phyloP scores from a whole-genome alignment of 1,140 invertebrate genomes.

The Forficula auricularia region DNA sequence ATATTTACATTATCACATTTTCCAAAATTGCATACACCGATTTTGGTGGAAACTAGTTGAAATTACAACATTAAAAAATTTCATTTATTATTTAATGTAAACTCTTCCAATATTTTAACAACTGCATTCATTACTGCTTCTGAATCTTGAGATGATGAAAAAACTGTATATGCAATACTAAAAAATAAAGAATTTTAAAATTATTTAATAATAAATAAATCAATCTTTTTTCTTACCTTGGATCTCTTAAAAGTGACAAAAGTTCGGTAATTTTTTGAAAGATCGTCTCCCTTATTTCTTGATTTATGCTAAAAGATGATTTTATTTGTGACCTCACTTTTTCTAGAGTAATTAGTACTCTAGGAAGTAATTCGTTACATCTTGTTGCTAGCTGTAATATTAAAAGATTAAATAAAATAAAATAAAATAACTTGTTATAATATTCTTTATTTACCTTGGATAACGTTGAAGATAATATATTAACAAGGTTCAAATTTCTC shows the following conservation, averaged over 20 bases:
- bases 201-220: background rate
- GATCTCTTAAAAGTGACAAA: conserved; percentile 3
- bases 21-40: background rate
- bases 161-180: conserved; percentile 2
- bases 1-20: background rate
- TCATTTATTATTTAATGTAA: background rate
- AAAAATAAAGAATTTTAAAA: background rate
- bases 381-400: conserved; percentile 3
- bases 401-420: background rate
- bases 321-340: conserved; percentile 6
- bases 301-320: background rate
- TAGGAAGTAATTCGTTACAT: conserved; percentile 6
- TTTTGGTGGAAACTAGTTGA: background rate
- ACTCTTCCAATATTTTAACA: background rate
- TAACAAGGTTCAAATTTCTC: conserved; percentile 3
- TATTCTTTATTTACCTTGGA: conserved; percentile 3
- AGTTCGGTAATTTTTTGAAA: conserved; percentile 3
- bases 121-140: conserved; percentile 3
- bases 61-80: background rate
- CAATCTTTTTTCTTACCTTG: conserved; percentile 5
- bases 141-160: background rate
- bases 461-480: conserved; percentile 4
- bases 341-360: conserved; percentile 1
- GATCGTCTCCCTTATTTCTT: background rate
- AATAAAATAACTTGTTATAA: background rate